These are phyloP conservation scores for Bombus sibiricus DNA, from an alignment of 1,140 invertebrate genomes.

Conservation along the genomic window DNA sequence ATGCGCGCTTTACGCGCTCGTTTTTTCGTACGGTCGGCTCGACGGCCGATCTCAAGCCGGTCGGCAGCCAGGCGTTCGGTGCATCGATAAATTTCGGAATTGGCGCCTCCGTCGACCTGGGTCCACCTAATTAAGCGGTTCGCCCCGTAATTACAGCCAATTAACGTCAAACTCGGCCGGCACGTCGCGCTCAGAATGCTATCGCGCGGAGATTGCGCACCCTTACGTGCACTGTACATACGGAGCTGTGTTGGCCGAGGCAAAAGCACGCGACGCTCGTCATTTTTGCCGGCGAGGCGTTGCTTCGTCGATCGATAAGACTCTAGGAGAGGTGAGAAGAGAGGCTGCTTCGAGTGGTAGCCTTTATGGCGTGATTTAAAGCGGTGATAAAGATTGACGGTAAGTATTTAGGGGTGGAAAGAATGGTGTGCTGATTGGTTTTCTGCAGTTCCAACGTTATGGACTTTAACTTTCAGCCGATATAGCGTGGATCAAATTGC, in stretches of 20 bases:
- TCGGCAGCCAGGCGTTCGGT: slow-evolving; percentile 30
- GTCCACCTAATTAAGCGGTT: slow-evolving; percentile 78
- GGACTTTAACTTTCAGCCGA: too few relatives aligned
- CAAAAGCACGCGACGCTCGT: slow-evolving; percentile 37
- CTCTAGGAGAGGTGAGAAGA: background rate
- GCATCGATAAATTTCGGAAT: slow-evolving; percentile 79
- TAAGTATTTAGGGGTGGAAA: background rate
- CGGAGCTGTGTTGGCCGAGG: background rate
- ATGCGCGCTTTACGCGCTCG: background rate
- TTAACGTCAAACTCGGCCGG: slow-evolving; percentile 77
- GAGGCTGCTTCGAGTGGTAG: background rate
- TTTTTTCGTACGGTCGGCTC: slow-evolving; percentile 24
- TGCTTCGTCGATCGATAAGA: background rate
- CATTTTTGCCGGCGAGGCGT: slow-evolving; percentile 24
- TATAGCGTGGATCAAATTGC: background rate
- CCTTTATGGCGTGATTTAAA: background rate
- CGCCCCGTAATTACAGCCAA: slow-evolving; percentile 78
- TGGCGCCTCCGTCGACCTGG: slow-evolving; percentile 63
- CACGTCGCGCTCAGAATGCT: slow-evolving; percentile 27
- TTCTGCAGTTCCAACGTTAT: background rate
- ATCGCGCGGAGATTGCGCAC: slow-evolving; percentile 58
- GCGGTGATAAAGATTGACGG: background rate
- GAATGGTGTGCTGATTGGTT: background rate
- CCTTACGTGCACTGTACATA: slow-evolving; percentile 15
- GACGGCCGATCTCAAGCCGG: slow-evolving; percentile 42